Evolutionary conservation across 2,113 vertebrate genomes (phyloP), one percentile per base, ranked within the genome.

Genomic region (Scopus umbretta): DNA sequence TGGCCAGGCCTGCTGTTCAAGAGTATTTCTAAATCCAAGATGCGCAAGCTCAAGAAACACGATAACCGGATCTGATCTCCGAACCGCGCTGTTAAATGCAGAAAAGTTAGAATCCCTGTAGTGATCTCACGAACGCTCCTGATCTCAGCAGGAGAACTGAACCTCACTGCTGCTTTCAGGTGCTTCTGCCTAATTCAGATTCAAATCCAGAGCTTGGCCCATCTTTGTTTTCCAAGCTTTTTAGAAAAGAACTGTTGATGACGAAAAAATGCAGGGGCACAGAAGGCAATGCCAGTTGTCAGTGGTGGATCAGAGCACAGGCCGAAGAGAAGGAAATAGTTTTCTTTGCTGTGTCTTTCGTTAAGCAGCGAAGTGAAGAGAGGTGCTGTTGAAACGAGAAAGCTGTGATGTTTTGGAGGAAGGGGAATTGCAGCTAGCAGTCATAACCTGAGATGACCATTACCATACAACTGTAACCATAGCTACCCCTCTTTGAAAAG

Each of bases 91-190:
- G 52, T 13, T 30, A 17, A 2, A 5, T 2, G 34, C 25, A 40
- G 23, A 9, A 80, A 16, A 0, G 0, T 4, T 25, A n/a, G 43
- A 20, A 43, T 36, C 27, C 36, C n/a, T 25, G 1, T 5, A 2
- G 49, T 10, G 21, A 34, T 34, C 30, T 34, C 3, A 2, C 1
- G 1, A 38, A 40, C 1, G 5, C 45, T 27, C 30, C 29, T 49
- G 12, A 40, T 49, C 25, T 40, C 59, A 45, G 4, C 21, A 47
- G 66, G 59, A 53, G 38, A 52, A 14, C 38, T 11, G 47, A n/a
- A 8, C 50, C 50, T 45, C 11, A 2, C 43, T 68, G 52, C 49
- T 70, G 40, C 59, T 42, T 18, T 42, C 36, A 42, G 74, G 40
- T 17, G n/a, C n/a, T 65, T 17, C 79, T 80, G 73, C 40, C 55